A percentile compares a stretch with the other conserved stretches of the same genome.
Evolutionary conservation across 1,140 invertebrate species (phyloP).

Genomic region (Metaphire vulgaris): DNA sequence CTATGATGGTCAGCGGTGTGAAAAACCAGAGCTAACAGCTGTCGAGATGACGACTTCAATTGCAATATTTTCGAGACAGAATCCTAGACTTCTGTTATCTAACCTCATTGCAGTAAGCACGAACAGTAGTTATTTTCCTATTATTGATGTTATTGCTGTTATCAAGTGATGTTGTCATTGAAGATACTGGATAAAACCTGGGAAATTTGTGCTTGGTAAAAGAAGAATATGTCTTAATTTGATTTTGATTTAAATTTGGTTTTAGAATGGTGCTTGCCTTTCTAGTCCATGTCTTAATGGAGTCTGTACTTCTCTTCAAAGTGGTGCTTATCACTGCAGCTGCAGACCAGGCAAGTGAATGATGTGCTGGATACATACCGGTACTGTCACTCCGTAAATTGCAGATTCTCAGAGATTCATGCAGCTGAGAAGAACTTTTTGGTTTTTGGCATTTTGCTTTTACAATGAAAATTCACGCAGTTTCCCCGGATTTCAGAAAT

Average conservation of each 20-base stretch:
- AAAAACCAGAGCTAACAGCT: not conserved
- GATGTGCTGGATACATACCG: no score
- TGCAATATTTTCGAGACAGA: not conserved
- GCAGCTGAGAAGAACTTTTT: no score
- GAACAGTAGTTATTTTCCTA: not conserved
- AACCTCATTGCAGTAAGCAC: conserved; percentile 5
- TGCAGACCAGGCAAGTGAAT: conserved; percentile 31
- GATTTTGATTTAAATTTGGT: not conserved
- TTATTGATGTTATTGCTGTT: not conserved
- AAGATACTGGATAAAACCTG: not conserved
- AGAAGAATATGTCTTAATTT: conserved; percentile 6
- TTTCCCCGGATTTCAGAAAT: no score
- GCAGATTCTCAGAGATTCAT: no score
- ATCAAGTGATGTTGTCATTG: not conserved
- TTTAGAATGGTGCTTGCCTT: conserved; percentile 8
- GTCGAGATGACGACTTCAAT: not conserved
- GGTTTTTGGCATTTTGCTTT: no score
- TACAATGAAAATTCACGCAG: no score
- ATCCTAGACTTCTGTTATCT: not conserved
- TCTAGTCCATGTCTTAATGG: conserved; percentile 29
- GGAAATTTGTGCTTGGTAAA: not conserved
- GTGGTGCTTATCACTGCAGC: conserved; percentile 21
- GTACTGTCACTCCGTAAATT: no score
- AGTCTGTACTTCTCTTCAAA: conserved; percentile 24
- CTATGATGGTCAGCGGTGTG: not conserved